Percentiles rank a stretch among this genome's conserved stretches.
phyloP scores from a whole-genome alignment of 2,113 vertebrate species.

The Bucco capensis region DNA sequence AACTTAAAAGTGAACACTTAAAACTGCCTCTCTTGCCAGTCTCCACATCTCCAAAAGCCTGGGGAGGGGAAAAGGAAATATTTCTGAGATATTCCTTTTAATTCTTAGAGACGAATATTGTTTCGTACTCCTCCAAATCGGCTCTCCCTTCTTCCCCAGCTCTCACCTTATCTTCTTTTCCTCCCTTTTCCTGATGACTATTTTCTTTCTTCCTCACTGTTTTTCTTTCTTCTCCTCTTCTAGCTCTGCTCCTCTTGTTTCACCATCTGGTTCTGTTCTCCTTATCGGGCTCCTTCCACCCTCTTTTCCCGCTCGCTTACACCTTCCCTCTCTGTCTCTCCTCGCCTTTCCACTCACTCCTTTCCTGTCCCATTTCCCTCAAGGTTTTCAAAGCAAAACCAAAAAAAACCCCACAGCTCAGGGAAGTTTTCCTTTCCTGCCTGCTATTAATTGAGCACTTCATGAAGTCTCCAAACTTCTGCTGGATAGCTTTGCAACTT shows the following conservation, averaged over 20 bases:
- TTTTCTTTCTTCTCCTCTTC: constrained; percentile 47
- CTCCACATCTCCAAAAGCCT: background rate
- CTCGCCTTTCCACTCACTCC: background rate
- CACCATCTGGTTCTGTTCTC: constrained; percentile 51
- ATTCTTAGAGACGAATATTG: constrained; percentile 50
- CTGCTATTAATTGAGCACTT: background rate
- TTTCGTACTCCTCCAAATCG: constrained; percentile 44
- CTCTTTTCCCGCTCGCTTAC: background rate
- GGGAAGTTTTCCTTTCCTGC: constrained; percentile 26
- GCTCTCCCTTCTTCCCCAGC: background rate
- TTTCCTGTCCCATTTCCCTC: constrained; percentile 19
- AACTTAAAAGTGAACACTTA: background rate
- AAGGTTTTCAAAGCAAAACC: constrained; percentile 47
- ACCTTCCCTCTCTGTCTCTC: background rate
- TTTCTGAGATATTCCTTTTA: background rate
- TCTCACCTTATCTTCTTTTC: constrained; percentile 56
- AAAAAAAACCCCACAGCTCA: background rate
- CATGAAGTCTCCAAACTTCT: constrained; percentile 5
- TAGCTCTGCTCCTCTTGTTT: constrained; percentile 40
- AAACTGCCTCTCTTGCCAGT: background rate
- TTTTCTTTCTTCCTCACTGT: constrained; percentile 42
- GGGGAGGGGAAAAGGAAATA: background rate
- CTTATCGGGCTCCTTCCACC: constrained; percentile 16
- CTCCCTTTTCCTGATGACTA: background rate
- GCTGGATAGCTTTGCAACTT: background rate